A percentile compares a stretch with the other conserved stretches of the same genome.
Evolutionary conservation across 2,113 vertebrate genomes (phyloP).

Genomic region (Myodes glareolus): DNA sequence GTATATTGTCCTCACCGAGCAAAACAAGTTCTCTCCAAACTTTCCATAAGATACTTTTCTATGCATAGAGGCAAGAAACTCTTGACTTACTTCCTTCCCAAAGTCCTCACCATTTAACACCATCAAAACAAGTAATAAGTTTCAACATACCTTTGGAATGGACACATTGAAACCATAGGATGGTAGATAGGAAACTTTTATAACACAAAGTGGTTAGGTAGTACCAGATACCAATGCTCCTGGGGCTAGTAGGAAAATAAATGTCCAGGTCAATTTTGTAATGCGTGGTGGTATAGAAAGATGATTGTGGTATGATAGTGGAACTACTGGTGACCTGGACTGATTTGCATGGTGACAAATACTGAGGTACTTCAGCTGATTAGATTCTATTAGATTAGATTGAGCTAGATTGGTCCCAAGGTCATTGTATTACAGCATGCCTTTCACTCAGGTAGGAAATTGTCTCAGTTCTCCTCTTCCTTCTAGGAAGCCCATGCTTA

Average conservation of each 20-base stretch:
- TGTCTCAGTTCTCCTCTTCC: neutral
- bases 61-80: too few relatives aligned
- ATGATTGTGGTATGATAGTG: neutral
- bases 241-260: neutral
- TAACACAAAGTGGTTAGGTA: neutral
- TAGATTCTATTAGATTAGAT: neutral
- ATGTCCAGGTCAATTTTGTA: neutral
- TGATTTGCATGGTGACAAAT: neutral
- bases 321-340: neutral
- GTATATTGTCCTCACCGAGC: neutral
- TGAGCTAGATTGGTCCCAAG: neutral
- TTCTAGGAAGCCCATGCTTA: neutral
- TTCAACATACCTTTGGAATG: neutral
- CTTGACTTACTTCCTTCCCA: neutral
- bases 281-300: neutral
- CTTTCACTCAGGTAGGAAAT: neutral
- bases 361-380: neutral
- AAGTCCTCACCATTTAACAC: neutral
- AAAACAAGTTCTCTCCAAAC: accelerated
- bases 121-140: neutral
- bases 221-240: neutral
- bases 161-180: too few relatives aligned
- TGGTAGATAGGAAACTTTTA: neutral
- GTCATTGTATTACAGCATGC: neutral
- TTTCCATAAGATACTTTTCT: neutral